A percentile compares a stretch with the other conserved stretches of the same genome.
These are phyloP conservation scores for Gasterosteus aculeatus DNA, from an alignment of 2,113 vertebrate genomes.

Conservation along the genomic window DNA sequence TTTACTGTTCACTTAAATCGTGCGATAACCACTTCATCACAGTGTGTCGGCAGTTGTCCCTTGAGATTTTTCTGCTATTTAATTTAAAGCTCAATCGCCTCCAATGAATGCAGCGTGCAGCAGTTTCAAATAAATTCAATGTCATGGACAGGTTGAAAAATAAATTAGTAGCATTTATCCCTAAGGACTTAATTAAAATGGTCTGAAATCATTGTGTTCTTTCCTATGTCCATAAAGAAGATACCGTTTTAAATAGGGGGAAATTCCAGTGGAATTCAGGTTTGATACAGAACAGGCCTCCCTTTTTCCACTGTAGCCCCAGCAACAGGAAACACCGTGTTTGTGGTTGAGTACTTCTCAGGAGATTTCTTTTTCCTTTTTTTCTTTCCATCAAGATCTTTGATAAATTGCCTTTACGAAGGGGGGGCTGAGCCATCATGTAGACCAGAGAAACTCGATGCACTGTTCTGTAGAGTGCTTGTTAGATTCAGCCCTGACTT, in stretches of 20 bases:
- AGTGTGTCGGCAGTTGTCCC: conserved; percentile 28
- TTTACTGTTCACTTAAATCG: conserved; percentile 41
- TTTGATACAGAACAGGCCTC: neutral
- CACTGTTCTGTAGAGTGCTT: conserved; percentile 56
- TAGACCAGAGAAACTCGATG: conserved; percentile 46
- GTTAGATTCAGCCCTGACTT: conserved; percentile 57
- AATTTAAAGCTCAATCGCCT: conserved; percentile 44
- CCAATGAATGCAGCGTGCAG: conserved; percentile 26
- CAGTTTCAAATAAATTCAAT: conserved; percentile 45
- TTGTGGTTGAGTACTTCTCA: conserved; percentile 36
- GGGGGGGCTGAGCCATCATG: conserved; percentile 48
- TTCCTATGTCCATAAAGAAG: conserved; percentile 20
- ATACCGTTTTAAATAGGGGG: conserved; percentile 4
- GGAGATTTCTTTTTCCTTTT: neutral
- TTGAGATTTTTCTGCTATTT: conserved; percentile 34
- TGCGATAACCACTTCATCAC: conserved; percentile 46
- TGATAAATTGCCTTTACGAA: conserved; percentile 59
- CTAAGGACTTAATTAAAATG: conserved; percentile 65
- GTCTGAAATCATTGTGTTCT: conserved; percentile 37
- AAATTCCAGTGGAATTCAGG: neutral
- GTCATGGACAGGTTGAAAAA: conserved; percentile 56
- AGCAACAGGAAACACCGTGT: conserved; percentile 24
- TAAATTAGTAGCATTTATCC: conserved; percentile 58
- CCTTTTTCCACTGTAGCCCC: conserved; percentile 4
- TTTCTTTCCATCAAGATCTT: conserved; percentile 30